phyloP scores from a whole-genome alignment of 2,888 invertebrate genomes.

The Erannis defoliaria region DNA sequence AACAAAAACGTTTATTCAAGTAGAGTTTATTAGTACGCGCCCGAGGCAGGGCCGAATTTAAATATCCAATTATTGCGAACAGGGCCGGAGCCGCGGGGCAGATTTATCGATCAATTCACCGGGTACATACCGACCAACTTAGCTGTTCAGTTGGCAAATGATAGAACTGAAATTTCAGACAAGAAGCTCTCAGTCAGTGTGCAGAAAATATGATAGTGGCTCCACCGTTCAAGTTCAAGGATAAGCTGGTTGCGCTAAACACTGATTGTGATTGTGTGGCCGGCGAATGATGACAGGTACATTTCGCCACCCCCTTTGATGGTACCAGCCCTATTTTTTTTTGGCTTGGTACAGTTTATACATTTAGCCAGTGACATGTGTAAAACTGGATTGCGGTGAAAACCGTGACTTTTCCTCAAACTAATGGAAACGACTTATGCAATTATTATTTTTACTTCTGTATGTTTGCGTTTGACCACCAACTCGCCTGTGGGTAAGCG shows the following conservation, averaged over 20 bases:
- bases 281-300: conserved; percentile 56
- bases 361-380: not conserved
- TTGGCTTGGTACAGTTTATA: not conserved
- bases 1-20: conserved; percentile 24
- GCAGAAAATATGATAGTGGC: not conserved
- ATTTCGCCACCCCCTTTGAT: conserved; percentile 17
- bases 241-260: conserved; percentile 39
- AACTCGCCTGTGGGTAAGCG: too few relatives aligned
- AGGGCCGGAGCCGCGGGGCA: conserved; percentile 47
- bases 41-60: conserved; percentile 62
- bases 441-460: too few relatives aligned
- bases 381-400: too few relatives aligned
- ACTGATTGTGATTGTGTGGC: conserved; percentile 73
- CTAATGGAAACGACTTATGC: too few relatives aligned
- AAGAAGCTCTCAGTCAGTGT: not conserved
- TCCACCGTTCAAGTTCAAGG: not conserved
- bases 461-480: too few relatives aligned
- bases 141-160: not conserved
- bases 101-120: conserved; percentile 74
- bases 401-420: too few relatives aligned
- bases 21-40: conserved; percentile 30
- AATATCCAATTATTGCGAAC: conserved; percentile 70
- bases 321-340: not conserved
- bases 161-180: not conserved
- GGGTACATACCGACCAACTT: not conserved